These are phyloP conservation scores for Heteromurus nitidus DNA, from an alignment of 2,888 invertebrate species.

Conservation along the genomic window DNA sequence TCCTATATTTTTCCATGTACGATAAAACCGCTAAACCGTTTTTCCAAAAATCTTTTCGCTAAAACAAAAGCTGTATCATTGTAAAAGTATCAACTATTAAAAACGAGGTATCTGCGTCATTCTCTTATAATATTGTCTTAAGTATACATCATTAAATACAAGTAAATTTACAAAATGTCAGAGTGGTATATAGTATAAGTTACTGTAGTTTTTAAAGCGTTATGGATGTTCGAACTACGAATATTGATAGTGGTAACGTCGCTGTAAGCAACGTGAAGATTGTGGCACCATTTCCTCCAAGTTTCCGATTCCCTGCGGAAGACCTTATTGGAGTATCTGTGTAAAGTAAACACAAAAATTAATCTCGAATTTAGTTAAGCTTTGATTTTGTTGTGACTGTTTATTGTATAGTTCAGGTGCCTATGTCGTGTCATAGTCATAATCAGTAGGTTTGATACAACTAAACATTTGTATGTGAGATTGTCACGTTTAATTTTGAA, in stretches of 20 bases:
- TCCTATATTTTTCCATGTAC: background rate
- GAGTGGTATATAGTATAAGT: conserved; percentile 41
- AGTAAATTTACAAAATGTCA: conserved; percentile 60
- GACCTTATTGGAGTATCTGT: conserved; percentile 41
- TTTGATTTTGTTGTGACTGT: background rate
- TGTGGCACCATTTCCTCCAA: background rate
- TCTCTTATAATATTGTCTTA: background rate
- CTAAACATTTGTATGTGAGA: background rate
- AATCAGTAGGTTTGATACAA: background rate
- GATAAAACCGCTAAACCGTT: background rate
- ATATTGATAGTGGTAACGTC: conserved; percentile 2
- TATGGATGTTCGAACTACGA: conserved; percentile 5
- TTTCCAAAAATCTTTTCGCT: background rate
- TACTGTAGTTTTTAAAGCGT: conserved; percentile 29
- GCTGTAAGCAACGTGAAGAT: background rate
- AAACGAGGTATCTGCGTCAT: too few relatives aligned
- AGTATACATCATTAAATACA: conserved; percentile 43
- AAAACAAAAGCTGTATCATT: too few relatives aligned
- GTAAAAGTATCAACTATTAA: too few relatives aligned
- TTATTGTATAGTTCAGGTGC: background rate
- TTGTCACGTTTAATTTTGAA: background rate
- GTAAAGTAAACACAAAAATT: background rate
- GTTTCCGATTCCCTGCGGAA: conserved; percentile 3
- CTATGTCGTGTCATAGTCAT: background rate
- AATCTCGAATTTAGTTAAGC: background rate